Evolutionary conservation across 2,888 invertebrate genomes (phyloP), one percentile per base, ranked within the genome.

Genomic region (Patella ulyssiponensis): DNA sequence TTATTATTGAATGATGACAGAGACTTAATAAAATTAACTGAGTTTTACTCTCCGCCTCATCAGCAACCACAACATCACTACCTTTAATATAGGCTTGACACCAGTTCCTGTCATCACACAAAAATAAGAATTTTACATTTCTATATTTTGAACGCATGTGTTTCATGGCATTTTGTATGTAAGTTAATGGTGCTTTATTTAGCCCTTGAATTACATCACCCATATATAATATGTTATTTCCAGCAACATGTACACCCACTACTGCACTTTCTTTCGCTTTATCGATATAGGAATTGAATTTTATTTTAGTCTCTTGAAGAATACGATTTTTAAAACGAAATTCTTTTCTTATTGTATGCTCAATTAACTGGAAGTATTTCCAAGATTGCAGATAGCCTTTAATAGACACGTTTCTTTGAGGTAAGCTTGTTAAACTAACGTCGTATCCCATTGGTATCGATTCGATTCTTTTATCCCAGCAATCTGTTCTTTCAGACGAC

Each of bases 1-100:
- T 80, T 76, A 80, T 74, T 23, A 80, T 80, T 56, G 77, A 74
- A 71, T 80, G 80, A 53, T 78, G 74, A 44, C 76, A 80, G 51
- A 69, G n/a, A n/a, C 74, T 70, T 51, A 80, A 58, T 17, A 77
- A 73, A 1, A 71, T 77, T 33, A 80, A 53, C 58, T 78, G 75
- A 15, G 76, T 69, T 20, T 69, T 71, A 11, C 75, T 58, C 1
- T 71, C 76, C 9, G 58, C 15, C 14, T 71, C 75, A 23, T 75
- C 76, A 27, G 77, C 33, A 51, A 53, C 7, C 17, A 78, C 69
- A 53, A 33, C 54, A 4, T 71, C 56, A 11, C 17, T 5, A 27
- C 53, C 73, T 9, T n/a, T n/a, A 51, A 80, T 33, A 33, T 80
- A 33, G 44, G 73, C 20, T 33, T 14, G 17, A 33, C 80, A 80